Evolutionary conservation across 1,140 invertebrate genomes (phyloP), one percentile per base, ranked within the genome.

Genomic region (Andricus grossulariae): DNA sequence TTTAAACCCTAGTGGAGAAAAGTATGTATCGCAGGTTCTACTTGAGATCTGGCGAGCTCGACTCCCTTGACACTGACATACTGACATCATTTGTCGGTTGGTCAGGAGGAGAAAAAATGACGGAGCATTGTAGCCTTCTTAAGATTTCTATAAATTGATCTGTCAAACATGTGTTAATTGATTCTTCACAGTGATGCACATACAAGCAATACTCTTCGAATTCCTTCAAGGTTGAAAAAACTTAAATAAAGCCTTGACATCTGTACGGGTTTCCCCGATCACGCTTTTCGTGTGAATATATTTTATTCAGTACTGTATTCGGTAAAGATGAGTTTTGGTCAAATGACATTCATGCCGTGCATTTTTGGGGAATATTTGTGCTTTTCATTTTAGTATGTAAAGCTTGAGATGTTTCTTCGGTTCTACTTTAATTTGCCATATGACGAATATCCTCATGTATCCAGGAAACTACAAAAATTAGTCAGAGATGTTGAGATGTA

Each of bases 61-160:
- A 74, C 82, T 85, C 79, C 85, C 86, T 87, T 87, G 88, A 90
- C 88, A 90, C 86, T 90, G 88, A 89, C 88, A 90, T 81, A 90
- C 86, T 90, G 83, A 88, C 88, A 90, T 85, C 85, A 82, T 87
- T 90, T 75, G 75, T 74, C 79, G 80, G 80, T 83, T 77, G 79
- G 82, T 83, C 79, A 83, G 77, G 82, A 83, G 79, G 77, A 79
- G 77, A 75, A 77, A 78, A 79, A 83, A 78, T 75, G 76, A 74
- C 73, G 75, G n/a, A 80, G 76, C 78, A 76, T 81, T 79, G 77
- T 78, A 78, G 76, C 78, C 78, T 82, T 82, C 81, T 74, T 76
- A 80, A 77, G 78, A 72, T 82, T 80, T 74, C 74, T 79, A 73
- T 25, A 57, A 57, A 32, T 13, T 57, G 13, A 21, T 12, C 25